phyloP scores from a whole-genome alignment of 2,888 invertebrate species.

The Macaria notata region DNA sequence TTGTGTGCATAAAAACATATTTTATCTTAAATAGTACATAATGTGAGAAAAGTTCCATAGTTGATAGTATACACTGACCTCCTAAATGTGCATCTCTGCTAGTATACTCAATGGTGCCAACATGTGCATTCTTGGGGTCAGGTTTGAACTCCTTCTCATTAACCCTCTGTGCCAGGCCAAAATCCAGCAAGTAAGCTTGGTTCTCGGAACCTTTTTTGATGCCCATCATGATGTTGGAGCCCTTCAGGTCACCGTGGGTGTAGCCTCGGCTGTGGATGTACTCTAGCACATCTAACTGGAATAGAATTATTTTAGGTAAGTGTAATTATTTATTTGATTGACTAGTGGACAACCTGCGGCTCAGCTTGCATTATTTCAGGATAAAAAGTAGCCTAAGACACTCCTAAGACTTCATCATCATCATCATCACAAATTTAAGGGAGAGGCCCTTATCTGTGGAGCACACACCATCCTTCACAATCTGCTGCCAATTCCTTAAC shows the following conservation, averaged over 20 bases:
- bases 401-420: no score
- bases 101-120: conserved; percentile 98
- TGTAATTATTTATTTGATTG: no score
- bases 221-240: conserved; percentile 94
- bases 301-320: conserved; percentile 28
- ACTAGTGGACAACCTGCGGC: no score
- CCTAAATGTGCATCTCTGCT: conserved; percentile 98
- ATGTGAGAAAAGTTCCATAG: no score
- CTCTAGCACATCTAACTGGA: conserved; percentile 92
- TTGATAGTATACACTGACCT: conserved; percentile 62
- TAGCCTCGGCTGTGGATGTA: conserved; percentile 96
- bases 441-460: no score
- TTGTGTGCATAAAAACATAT: no score
- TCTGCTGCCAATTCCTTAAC: no score
- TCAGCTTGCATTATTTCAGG: no score
- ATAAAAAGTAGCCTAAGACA: no score
- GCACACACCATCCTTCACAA: no score
- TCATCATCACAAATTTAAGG: no score
- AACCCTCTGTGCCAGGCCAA: conserved; percentile 92
- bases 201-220: conserved; percentile 83
- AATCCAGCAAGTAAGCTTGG: conserved; percentile 95
- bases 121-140: conserved; percentile 95
- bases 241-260: conserved; percentile 98
- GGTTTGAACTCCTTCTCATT: conserved; percentile 91
- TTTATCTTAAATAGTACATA: no score